phyloP scores from a whole-genome alignment of 1,140 invertebrate species.

The Sinonovacula constricta region DNA sequence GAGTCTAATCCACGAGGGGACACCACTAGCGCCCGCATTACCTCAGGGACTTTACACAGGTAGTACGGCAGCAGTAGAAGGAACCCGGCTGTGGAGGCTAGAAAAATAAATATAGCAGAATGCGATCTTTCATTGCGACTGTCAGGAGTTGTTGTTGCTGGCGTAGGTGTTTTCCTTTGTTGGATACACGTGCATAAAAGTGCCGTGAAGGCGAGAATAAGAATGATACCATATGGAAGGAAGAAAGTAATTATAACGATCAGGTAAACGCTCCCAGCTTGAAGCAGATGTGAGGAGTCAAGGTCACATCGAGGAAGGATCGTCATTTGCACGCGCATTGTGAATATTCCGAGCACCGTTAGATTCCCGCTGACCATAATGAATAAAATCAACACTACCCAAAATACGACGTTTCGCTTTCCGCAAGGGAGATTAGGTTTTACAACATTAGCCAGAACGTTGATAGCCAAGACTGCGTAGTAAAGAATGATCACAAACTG shows the following conservation, averaged over 20 bases:
- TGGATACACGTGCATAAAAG: constrained; percentile 17
- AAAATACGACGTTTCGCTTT: constrained; percentile 29
- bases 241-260: constrained; percentile 36
- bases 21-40: constrained; percentile 1
- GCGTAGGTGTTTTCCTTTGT: constrained; percentile 4
- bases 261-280: constrained; percentile 11
- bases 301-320: constrained; percentile 6
- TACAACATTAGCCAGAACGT: constrained; percentile 15
- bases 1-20: not conserved
- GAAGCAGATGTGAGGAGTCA: constrained; percentile 9
- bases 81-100: constrained; percentile 36
- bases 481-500: constrained; percentile 30
- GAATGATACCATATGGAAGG: constrained; percentile 44
- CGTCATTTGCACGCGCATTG: constrained; percentile 16
- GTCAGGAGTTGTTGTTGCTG: constrained; percentile 15
- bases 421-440: constrained; percentile 17
- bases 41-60: constrained; percentile 26
- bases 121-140: constrained; percentile 16
- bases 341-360: constrained; percentile 20
- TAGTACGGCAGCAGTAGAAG: constrained; percentile 42
- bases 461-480: constrained; percentile 20
- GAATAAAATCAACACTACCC: constrained; percentile 38
- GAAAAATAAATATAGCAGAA: constrained; percentile 36
- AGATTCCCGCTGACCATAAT: constrained; percentile 47
- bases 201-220: constrained; percentile 22